phyloP scores from a whole-genome alignment of 2,797 vertebrate genomes.

The Aeoliscus strigatus region DNA sequence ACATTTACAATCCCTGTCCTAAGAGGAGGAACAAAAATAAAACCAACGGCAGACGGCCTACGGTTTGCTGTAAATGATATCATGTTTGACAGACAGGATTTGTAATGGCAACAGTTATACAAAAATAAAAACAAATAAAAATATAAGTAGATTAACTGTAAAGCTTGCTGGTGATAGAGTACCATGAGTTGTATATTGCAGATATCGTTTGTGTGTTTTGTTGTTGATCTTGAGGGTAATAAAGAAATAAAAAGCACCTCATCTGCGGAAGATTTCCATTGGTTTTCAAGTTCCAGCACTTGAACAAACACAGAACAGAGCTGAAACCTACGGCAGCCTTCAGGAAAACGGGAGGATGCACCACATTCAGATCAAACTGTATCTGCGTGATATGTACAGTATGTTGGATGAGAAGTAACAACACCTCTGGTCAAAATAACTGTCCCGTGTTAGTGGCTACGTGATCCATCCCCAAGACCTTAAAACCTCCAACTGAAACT shows the following conservation, averaged over 20 bases:
- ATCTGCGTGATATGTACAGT: constrained; percentile 6
- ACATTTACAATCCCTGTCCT: constrained; percentile 71
- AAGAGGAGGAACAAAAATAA: constrained; percentile 31
- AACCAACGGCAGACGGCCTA: constrained; percentile 35
- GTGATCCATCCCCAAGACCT: constrained; percentile 33
- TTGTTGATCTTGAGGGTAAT: constrained; percentile 20
- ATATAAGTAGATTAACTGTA: constrained; percentile 57
- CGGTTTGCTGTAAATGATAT: constrained; percentile 35
- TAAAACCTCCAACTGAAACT: no score
- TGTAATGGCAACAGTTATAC: constrained; percentile 60
- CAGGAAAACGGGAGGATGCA: constrained; percentile 35
- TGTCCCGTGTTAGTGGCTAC: background rate
- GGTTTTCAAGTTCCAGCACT: constrained; percentile 49
- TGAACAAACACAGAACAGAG: constrained; percentile 31
- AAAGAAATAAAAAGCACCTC: constrained; percentile 24
- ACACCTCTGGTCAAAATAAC: constrained; percentile 4
- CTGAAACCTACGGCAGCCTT: constrained; percentile 52
- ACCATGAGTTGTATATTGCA: constrained; percentile 63
- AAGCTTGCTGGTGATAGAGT: constrained; percentile 76
- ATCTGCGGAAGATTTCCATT: constrained; percentile 23
- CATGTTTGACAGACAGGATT: constrained; percentile 55
- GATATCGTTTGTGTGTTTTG: constrained; percentile 52
- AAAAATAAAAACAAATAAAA: constrained; percentile 46
- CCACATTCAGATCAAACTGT: constrained; percentile 17
- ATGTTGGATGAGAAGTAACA: background rate